Evolutionary conservation across 2,888 invertebrate genomes (phyloP), one percentile per base, ranked within the genome.

Genomic region (Macrosoma leucophasiata): DNA sequence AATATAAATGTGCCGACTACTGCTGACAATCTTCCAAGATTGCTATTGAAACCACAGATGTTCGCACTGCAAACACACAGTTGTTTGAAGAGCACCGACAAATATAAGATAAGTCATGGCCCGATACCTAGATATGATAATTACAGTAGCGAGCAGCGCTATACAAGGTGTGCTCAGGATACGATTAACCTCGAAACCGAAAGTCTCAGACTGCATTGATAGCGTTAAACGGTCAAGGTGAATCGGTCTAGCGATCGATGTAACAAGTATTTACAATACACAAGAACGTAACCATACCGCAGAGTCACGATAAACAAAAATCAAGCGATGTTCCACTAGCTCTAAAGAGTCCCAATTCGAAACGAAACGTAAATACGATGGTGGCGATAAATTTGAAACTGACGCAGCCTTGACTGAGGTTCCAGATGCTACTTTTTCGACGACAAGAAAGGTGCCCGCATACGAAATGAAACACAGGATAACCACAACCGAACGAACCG

Each of bases 401-500:
- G 47, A 54, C 42, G 36, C 25, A 29, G 45, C 26, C 24, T 34
- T 31, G 34, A 15, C 31, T 14, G 55, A 52, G 55, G 48, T 46
- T 50, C 55, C 48, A 59, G 55, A 63, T 60, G 55, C 54, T 50
- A 58, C 62, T 41, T 68, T 67, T 73, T 69, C 54, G 65, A 65
- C 58, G 55, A 57, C 53, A 67, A 70, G 69, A 68, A 73, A 73
- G 68, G 63, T 63, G 67, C 74, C 75, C 78, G 79, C 73, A 77
- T 75, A 59, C 54, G 55, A 68, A 67, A 65, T 55, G 55, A 68
- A 67, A 65, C 65, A 61, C 77, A 68, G 79, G 76, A 79, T 75
- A 73, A 78, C 75, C 73, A 65, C 75, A 73, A 60, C 63, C 74
- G 58, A 72, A 75, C 72, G 69, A 69, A 75, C 76, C 72, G 58